These are phyloP conservation scores for Magallana gigas DNA, from an alignment of 1,140 invertebrate species.

Conservation along the genomic window DNA sequence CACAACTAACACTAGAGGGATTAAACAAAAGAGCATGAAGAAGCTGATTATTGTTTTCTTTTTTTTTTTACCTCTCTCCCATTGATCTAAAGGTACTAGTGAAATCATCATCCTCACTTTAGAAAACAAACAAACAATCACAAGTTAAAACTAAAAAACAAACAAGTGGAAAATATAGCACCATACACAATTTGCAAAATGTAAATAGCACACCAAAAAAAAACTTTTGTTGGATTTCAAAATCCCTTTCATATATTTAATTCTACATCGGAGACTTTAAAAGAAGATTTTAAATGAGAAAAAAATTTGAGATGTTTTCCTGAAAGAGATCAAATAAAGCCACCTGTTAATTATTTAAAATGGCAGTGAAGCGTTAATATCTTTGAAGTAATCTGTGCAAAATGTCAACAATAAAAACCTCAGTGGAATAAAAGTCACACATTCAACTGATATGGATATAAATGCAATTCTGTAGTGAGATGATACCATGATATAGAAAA, in stretches of 20 bases:
- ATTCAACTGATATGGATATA: no score
- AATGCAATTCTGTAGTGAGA: no score
- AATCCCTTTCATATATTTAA: background rate
- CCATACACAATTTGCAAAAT: background rate
- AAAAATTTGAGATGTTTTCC: no score
- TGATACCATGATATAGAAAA: background rate
- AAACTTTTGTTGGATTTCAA: background rate
- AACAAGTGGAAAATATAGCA: background rate
- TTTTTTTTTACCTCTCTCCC: slow-evolving; percentile 5
- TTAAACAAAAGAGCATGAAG: background rate
- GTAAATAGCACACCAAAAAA: background rate
- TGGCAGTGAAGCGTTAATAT: background rate
- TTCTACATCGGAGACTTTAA: no score
- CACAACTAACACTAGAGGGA: background rate
- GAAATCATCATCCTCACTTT: slow-evolving; percentile 26
- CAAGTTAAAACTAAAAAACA: background rate
- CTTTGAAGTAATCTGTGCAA: background rate
- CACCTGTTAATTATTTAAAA: background rate
- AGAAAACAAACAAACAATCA: slow-evolving; percentile 21
- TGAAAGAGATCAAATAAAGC: no score
- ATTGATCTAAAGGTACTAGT: slow-evolving; percentile 23
- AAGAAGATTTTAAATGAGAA: no score
- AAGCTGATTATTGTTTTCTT: background rate
- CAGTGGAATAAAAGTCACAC: no score
- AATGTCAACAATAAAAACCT: background rate